A percentile compares a stretch with the other conserved stretches of the same genome.
These are phyloP conservation scores for Dryadula phaetusa DNA, from an alignment of 2,888 invertebrate genomes.

Conservation along the genomic window DNA sequence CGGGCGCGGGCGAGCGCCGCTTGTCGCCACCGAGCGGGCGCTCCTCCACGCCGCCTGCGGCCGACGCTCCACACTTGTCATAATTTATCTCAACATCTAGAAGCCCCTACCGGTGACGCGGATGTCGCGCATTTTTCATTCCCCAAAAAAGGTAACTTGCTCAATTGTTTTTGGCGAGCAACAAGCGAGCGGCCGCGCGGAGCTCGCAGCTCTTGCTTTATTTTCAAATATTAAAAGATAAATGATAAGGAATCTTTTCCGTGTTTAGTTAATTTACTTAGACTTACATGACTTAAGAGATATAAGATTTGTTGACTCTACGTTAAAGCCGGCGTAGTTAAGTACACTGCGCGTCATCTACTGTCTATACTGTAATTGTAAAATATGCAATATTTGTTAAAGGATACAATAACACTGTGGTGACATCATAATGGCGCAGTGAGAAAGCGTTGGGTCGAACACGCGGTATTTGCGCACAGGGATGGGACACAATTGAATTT, in stretches of 20 bases:
- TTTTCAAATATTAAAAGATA: neutral
- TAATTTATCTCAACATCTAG: neutral
- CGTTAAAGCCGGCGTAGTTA: neutral
- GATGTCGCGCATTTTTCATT: neutral
- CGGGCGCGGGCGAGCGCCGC: constrained; percentile 71
- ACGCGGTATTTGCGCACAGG: too few species aligned
- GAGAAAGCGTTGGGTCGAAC: too few species aligned
- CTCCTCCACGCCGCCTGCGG: constrained; percentile 52
- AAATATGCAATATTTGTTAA: neutral
- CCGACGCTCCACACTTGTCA: neutral
- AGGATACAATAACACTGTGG: neutral
- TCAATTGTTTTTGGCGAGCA: neutral
- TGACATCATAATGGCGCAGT: neutral
- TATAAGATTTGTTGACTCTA: neutral
- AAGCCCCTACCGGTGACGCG: neutral
- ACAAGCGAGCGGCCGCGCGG: neutral
- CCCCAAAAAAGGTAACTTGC: neutral
- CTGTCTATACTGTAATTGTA: neutral
- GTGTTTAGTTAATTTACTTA: neutral
- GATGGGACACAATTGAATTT: too few species aligned
- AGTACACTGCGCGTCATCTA: too few species aligned
- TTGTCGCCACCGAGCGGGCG: constrained; percentile 58
- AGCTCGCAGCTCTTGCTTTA: neutral
- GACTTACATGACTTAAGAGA: constrained; percentile 1
- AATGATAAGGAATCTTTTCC: neutral